A percentile compares a stretch with the other conserved stretches of the same genome.
Conservation (phyloP, 2,797 vertebrate species). For the Acanthurus leucopareius region DNA sequence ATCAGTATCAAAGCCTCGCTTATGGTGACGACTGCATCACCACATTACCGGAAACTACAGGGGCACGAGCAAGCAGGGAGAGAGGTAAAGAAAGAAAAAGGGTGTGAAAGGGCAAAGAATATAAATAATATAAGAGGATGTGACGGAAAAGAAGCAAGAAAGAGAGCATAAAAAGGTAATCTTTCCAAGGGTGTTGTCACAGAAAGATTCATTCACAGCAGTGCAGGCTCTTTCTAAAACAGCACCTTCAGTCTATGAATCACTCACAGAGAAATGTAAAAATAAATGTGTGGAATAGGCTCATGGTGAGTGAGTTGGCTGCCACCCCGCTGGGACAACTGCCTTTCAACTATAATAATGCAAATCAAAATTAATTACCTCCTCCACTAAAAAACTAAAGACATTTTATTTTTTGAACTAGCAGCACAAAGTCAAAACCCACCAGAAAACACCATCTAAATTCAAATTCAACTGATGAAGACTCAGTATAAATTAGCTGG, state of each 20-base stretch:
- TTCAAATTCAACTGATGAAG: constrained; percentile 19
- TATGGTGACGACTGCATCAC: constrained; percentile 41
- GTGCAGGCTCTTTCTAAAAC: constrained; percentile 8
- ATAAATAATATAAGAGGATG: constrained; percentile 25
- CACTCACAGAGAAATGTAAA: constrained; percentile 12
- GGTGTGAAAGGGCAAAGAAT: constrained; percentile 23
- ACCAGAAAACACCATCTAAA: constrained; percentile 14
- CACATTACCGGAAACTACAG: constrained; percentile 55
- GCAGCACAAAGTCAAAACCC: neutral
- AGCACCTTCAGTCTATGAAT: constrained; percentile 18
- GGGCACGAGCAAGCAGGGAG: neutral
- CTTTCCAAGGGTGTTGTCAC: constrained; percentile 36
- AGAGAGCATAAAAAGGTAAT: constrained; percentile 27
- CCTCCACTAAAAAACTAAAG: neutral
- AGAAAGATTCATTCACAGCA: constrained; percentile 28
- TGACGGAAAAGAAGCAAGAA: constrained; percentile 33
- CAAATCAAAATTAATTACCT: constrained; percentile 18
- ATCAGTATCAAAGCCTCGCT: constrained; percentile 62
- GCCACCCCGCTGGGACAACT: constrained; percentile 12
- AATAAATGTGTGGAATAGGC: constrained; percentile 22
- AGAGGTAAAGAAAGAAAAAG: neutral
- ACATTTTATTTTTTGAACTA: neutral
- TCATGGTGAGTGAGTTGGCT: neutral
- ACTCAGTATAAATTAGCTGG: constrained; percentile 10
- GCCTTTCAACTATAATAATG: constrained; percentile 10